These are phyloP conservation scores for Meganola albula DNA, from an alignment of 2,888 invertebrate genomes.

Conservation along the genomic window DNA sequence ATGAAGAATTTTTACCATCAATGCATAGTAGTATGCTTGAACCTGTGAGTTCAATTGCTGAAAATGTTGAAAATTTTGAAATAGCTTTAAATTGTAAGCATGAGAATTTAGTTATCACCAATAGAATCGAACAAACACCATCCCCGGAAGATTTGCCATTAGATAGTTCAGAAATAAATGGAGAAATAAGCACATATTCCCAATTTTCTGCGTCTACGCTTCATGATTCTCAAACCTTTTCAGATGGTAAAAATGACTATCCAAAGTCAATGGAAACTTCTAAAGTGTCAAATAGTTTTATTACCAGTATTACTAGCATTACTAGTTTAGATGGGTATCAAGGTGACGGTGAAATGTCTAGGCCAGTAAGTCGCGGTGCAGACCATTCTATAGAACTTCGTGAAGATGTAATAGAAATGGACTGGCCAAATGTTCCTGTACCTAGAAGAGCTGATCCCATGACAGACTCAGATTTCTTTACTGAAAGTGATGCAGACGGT, in stretches of 20 bases:
- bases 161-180: constrained; percentile 83
- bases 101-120: constrained; percentile 51
- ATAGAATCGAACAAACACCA: constrained; percentile 86
- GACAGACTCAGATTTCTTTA: constrained; percentile 95
- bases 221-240: constrained; percentile 75
- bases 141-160: constrained; percentile 91
- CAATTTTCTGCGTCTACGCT: constrained; percentile 69
- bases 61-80: constrained; percentile 75
- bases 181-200: constrained; percentile 76
- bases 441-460: constrained; percentile 87
- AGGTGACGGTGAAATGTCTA: constrained; percentile 93
- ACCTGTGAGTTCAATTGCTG: constrained; percentile 73
- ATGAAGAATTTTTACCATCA: constrained; percentile 81
- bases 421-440: constrained; percentile 79
- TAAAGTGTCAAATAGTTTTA: constrained; percentile 85
- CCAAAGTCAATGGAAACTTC: constrained; percentile 79
- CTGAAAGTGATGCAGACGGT: constrained; percentile 92
- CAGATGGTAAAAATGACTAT: constrained; percentile 78
- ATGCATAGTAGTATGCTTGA: constrained; percentile 79
- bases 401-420: constrained; percentile 73
- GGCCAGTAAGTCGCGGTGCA: constrained; percentile 89
- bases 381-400: constrained; percentile 82
- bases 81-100: constrained; percentile 72
- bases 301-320: constrained; percentile 93
- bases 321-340: constrained; percentile 96